Base-by-base conservation (phyloP, 2,888 invertebrate genomes). In the Nemurella pictetii region DNA sequence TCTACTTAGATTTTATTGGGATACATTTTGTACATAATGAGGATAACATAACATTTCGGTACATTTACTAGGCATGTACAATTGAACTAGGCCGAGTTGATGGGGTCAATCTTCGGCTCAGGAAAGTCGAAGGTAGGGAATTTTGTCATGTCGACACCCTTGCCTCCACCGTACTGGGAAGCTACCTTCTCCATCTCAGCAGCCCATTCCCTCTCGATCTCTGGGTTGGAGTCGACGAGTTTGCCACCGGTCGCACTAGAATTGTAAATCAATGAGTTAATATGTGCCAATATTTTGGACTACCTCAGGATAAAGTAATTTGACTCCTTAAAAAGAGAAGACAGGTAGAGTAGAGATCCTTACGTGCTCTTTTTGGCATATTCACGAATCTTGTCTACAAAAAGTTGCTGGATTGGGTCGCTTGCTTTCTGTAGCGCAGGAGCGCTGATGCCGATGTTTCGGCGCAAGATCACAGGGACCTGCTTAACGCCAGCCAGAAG, bases 391-490 rank as follows among this genome's bases (percentile, higher is more conserved):
- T 98, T 98, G 87, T 98, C 96, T 73, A 98, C 90, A 90, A 99
- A 99, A 83, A 98, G 91, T 90, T 98, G 95, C 90, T 98, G 98
- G 89, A 99, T 96, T 3, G 98, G 98, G 90, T 99, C 98, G 0
- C 92, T 91, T 0, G 94, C 95, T 90, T 95, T 96, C 88, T 93
- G 93, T 73, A 94, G 89, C 35, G 91, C 92, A 82, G 95, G 94
- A 77, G 95, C 94, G 83, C 94, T 90, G 80, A 96, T 92, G 85
- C 96, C 96, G 88, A 97, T 91, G 90, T 95, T 96, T 85, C 96
- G 93, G 78, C 89, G 89, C 4, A 90, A 29, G 29, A 90, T 81
- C 87, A 89, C 89, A 25, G 89, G 89, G 29, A 89, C 82, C 20
- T 84, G 83, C 75, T 84, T 83, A 80, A 80, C 35, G 87, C 83